Evolutionary conservation across 2,888 invertebrate genomes (phyloP).

Genomic region (Erpobdella octoculata): DNA sequence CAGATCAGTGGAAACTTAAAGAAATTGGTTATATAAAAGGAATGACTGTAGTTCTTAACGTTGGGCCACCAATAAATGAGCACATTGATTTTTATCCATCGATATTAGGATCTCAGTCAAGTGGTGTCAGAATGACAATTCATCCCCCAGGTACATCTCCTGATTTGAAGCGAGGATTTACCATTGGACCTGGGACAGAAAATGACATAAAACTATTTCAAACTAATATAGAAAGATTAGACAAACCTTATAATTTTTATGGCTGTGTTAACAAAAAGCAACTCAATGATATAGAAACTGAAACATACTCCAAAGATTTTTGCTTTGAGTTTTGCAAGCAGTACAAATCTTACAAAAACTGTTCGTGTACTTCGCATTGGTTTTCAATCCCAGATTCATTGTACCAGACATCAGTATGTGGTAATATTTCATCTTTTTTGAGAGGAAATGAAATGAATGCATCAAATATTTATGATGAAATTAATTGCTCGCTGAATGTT

Average conservation of each 20-base stretch:
- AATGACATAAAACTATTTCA: neutral
- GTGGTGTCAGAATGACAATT: neutral
- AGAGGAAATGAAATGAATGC: neutral
- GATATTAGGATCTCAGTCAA: neutral
- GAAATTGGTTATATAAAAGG: no score
- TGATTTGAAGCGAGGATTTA: conserved; percentile 14
- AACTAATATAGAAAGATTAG: conserved; percentile 1
- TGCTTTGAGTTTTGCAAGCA: conserved; percentile 15
- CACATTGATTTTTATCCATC: neutral
- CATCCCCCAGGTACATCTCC: conserved; percentile 8
- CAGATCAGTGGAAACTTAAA: no score
- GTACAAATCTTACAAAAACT: neutral
- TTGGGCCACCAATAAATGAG: neutral
- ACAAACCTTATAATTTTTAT: neutral
- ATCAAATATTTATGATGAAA: neutral
- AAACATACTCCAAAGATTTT: neutral
- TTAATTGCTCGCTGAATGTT: no score
- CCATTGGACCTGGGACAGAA: conserved; percentile 22
- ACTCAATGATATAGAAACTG: neutral
- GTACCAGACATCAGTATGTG: neutral
- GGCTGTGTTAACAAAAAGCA: neutral
- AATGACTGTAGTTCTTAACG: conserved; percentile 15
- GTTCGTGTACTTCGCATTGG: neutral
- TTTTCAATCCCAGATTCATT: neutral
- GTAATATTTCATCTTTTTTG: neutral